These are phyloP conservation scores for Biston betularia DNA, from an alignment of 2,888 invertebrate species.

Conservation along the genomic window DNA sequence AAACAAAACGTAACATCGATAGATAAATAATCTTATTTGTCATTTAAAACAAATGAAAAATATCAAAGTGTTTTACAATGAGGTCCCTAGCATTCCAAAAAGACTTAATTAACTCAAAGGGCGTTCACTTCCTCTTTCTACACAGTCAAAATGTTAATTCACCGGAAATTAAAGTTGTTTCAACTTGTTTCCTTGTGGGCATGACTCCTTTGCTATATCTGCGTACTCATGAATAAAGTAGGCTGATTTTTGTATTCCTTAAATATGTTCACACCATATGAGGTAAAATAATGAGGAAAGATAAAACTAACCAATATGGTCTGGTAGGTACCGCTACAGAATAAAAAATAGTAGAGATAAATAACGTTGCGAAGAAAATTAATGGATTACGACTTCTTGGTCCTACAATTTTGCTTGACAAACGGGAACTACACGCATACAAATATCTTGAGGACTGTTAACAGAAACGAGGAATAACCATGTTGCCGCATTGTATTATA, in stretches of 20 bases:
- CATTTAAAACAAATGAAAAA: not conserved
- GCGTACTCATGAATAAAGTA: conserved; percentile 58
- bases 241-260: conserved; percentile 26
- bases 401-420: too few relatives aligned
- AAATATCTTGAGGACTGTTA: too few relatives aligned
- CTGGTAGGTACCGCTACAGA: too few relatives aligned
- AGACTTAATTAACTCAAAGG: conserved; percentile 70
- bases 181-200: conserved; percentile 77
- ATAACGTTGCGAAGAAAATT: too few relatives aligned
- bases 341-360: too few relatives aligned
- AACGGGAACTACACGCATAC: too few relatives aligned
- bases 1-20: too few relatives aligned
- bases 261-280: not conserved
- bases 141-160: conserved; percentile 81
- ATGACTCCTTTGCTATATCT: conserved; percentile 62
- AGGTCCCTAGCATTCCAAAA: conserved; percentile 41
- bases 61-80: not conserved
- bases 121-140: conserved; percentile 70
- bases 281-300: not conserved
- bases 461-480: too few relatives aligned
- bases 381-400: too few relatives aligned
- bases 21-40: too few relatives aligned
- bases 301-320: too few relatives aligned
- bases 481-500: too few relatives aligned
- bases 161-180: conserved; percentile 85